Conservation (phyloP, 2,797 vertebrate species). For the Thripadectes ignobilis region DNA sequence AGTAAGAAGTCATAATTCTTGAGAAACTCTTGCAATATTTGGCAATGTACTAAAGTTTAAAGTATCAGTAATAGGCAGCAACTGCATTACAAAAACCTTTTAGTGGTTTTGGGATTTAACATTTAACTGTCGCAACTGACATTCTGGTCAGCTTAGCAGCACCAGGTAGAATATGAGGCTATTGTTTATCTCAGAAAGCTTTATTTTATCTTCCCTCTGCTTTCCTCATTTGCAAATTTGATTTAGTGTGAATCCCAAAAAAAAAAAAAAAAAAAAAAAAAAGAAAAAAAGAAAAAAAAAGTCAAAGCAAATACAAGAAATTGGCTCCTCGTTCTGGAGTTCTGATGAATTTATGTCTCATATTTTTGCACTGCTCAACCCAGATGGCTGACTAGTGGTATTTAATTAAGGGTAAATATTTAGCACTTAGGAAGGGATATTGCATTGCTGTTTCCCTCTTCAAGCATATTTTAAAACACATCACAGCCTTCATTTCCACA, state of each 20-base stretch:
- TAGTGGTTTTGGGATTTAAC: rapidly evolving
- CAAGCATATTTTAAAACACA: background rate
- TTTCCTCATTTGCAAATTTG: background rate
- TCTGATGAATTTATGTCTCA: background rate
- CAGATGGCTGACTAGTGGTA: background rate
- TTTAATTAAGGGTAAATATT: background rate
- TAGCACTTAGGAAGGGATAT: background rate
- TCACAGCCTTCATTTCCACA: background rate
- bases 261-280: background rate
- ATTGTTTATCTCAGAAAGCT: background rate
- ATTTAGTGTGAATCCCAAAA: background rate
- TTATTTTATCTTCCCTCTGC: background rate
- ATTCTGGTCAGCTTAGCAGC: background rate
- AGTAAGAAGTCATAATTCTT: background rate
- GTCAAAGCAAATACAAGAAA: background rate
- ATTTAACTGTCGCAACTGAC: background rate
- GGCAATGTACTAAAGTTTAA: background rate
- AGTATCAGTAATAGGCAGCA: background rate
- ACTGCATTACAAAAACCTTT: background rate
- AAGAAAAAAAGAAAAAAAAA: background rate
- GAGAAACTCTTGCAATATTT: background rate
- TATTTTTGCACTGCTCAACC: background rate
- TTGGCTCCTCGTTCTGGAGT: background rate
- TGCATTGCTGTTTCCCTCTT: background rate
- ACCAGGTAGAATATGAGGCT: background rate